These are phyloP conservation scores for Drosophila prostipennis DNA, from an alignment of 2,888 invertebrate genomes.

Conservation along the genomic window DNA sequence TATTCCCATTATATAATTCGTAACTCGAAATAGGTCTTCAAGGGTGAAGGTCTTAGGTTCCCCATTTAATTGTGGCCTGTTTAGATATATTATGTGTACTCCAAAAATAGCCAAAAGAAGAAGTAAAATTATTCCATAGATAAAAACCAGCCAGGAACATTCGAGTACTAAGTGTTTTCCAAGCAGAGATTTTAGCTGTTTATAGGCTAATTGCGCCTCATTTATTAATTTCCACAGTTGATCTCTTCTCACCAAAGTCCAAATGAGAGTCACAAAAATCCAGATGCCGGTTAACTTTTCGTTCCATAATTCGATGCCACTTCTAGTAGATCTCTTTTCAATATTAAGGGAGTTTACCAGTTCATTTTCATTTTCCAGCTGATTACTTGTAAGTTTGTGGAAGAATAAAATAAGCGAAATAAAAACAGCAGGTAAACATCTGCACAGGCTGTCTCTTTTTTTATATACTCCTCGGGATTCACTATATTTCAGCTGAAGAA, in stretches of 20 bases:
- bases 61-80: constrained; percentile 7
- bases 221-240: constrained; percentile 38
- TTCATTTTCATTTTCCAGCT: not conserved
- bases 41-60: rapidly evolving
- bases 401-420: constrained; percentile 5
- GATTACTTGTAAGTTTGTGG: not conserved
- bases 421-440: not conserved
- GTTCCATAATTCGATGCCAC: not conserved
- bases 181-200: constrained; percentile 13
- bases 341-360: constrained; percentile 9
- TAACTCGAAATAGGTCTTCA: rapidly evolving
- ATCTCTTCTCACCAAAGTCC: not conserved
- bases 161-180: constrained; percentile 4
- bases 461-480: constrained; percentile 25
- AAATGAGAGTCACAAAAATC: not conserved
- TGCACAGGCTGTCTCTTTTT: not conserved
- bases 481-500: constrained; percentile 42
- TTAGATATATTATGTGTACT: constrained; percentile 9
- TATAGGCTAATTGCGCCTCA: constrained; percentile 33
- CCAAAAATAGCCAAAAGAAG: constrained; percentile 19
- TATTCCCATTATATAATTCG: constrained; percentile 17
- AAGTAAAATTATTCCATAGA: constrained; percentile 19
- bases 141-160: constrained; percentile 19
- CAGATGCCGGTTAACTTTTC: not conserved
- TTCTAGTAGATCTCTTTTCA: not conserved